A percentile compares a stretch with the other conserved stretches of the same genome.
Evolutionary conservation across 2,113 vertebrate species (phyloP).

Genomic region (Hystrix cristata): DNA sequence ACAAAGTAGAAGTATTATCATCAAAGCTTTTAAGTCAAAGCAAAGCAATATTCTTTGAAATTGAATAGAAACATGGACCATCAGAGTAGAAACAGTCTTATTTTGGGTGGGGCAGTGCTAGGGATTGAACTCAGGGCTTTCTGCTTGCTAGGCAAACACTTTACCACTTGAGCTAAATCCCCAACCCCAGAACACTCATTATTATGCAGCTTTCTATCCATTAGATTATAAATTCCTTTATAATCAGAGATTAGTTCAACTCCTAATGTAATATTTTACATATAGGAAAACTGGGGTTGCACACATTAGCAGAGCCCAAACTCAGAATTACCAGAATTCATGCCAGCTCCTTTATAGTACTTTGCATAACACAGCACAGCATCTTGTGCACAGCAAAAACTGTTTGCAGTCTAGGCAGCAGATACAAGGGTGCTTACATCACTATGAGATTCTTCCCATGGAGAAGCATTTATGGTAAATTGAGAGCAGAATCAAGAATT

Average conservation of each 20-base stretch:
- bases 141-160: no score
- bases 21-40: constrained; percentile 52
- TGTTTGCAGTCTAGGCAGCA: not conserved
- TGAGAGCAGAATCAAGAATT: not conserved
- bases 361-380: not conserved
- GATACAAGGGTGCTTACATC: not conserved
- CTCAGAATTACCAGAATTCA: not conserved
- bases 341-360: not conserved
- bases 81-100: not conserved
- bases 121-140: no score
- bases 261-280: constrained; percentile 24
- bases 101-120: no score
- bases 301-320: not conserved
- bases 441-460: fast-evolving
- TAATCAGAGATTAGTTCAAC: not conserved
- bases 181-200: not conserved
- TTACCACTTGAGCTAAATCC: no score
- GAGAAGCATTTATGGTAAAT: not conserved
- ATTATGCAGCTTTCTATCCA: not conserved
- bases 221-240: constrained; percentile 5
- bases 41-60: constrained; percentile 51
- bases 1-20: constrained; percentile 42
- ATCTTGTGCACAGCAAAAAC: not conserved
- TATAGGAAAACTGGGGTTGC: not conserved
- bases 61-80: not conserved